Percentiles rank a stretch among this genome's conserved stretches.
phyloP scores from a whole-genome alignment of 2,113 vertebrate species.

The Paraplagusia blochii region DNA sequence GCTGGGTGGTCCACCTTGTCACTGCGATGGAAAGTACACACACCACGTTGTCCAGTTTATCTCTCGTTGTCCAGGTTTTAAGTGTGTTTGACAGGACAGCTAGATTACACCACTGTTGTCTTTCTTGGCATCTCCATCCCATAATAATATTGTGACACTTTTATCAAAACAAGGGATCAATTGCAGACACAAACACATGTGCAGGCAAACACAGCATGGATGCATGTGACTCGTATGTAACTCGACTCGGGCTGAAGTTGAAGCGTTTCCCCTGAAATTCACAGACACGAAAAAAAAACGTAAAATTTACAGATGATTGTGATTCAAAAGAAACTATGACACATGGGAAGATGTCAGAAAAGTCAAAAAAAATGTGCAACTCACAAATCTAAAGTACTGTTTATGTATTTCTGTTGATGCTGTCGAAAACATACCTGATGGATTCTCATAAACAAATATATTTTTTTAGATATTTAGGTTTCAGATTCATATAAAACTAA shows the following conservation, averaged over 20 bases:
- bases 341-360: too few relatives aligned
- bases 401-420: too few relatives aligned
- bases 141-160: constrained; percentile 52
- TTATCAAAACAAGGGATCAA: constrained; percentile 24
- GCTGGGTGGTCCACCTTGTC: constrained; percentile 35
- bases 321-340: too few relatives aligned
- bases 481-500: too few relatives aligned
- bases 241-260: neutral
- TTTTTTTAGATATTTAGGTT: too few relatives aligned
- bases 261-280: neutral
- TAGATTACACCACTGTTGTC: constrained; percentile 35
- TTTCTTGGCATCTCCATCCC: constrained; percentile 40
- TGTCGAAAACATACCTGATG: too few relatives aligned
- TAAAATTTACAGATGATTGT: too few relatives aligned
- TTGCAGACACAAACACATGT: constrained; percentile 4
- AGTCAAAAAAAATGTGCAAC: too few relatives aligned
- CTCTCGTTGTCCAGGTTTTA: constrained; percentile 24
- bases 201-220: neutral
- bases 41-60: constrained; percentile 2
- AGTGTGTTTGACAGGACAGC: constrained; percentile 47
- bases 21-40: neutral
- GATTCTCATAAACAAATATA: too few relatives aligned
- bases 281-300: neutral
- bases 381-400: too few relatives aligned
- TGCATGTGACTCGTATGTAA: neutral